Base-by-base conservation (phyloP, 1,140 invertebrate species). In the Eupeodes corollae region DNA sequence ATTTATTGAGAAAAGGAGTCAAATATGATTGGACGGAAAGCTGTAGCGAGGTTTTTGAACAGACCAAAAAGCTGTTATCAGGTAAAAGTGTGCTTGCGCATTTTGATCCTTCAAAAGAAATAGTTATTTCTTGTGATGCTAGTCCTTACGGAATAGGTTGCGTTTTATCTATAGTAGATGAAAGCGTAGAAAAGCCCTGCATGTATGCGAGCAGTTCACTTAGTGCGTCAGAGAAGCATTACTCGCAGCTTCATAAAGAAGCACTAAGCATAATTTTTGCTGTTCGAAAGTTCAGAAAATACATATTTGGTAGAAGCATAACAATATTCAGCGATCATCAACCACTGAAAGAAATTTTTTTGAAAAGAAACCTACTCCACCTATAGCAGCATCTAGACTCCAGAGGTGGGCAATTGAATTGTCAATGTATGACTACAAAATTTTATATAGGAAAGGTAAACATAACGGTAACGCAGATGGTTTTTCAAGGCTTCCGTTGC, bases 211-310 rank as follows among this genome's bases (percentile, higher is more conserved):
- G 63, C 12, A 48, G 63, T 44, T 47, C 64, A 9, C 48, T 74
- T 15, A 69, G 61, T 8, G 14, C 45, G 30, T 51, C 63, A 15
- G 59, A 75, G 53, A 33, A 56, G 42, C 68, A 68, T 37, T 72
- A 72, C 52, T 61, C 61, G 6, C 67, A 74, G 53, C 60, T 72
- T 5, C 69, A 75, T 49, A 57, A 67, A 49, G 71, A 75, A 54
- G 53, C 68, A 8, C 48, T n/a, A n/a, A n/a, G n/a, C n/a, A n/a
- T n/a, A n/a, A n/a, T n/a, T n/a, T n/a, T n/a, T n/a, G n/a, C n/a
- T 73, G 30, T 57, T 9, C 58, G 69, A 42, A 49, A 54, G 37
- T 71, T 70, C 55, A 55, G 59, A 46, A 50, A 62, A 41, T 69
- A 62, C 50, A 39, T 70, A 16, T 62, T 52, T 54, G 59, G 55